A percentile compares a stretch with the other conserved stretches of the same genome.
These are phyloP conservation scores for Eriocheir sinensis DNA, from an alignment of 1,140 invertebrate genomes.

Conservation along the genomic window DNA sequence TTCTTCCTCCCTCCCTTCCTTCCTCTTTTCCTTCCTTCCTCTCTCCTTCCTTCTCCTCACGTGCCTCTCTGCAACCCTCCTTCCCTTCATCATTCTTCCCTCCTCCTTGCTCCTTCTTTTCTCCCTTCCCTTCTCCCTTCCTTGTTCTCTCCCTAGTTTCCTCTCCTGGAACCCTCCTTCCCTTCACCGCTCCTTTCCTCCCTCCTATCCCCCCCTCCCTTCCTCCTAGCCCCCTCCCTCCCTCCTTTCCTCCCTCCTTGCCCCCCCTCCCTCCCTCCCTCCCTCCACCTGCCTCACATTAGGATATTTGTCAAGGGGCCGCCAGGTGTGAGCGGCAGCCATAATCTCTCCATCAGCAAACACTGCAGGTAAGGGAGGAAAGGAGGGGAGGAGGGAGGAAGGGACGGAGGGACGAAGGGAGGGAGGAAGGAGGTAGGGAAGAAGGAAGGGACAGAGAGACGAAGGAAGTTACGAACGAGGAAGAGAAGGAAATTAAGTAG, in stretches of 20 bases:
- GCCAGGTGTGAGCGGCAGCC: background rate
- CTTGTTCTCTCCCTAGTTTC: background rate
- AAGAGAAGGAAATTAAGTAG: no score
- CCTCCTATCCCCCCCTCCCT: background rate
- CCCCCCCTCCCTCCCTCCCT: background rate
- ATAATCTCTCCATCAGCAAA: constrained; percentile 25
- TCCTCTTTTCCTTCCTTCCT: background rate
- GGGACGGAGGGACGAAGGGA: background rate
- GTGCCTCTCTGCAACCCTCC: background rate
- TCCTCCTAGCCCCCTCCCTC: background rate
- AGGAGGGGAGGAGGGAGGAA: background rate
- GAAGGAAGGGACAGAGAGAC: no score
- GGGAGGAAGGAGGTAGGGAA: background rate
- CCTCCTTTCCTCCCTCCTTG: background rate
- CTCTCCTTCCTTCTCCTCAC: no score
- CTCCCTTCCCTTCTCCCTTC: background rate
- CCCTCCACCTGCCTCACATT: background rate
- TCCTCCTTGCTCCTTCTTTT: background rate
- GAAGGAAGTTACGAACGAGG: no score
- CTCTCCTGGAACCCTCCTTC: background rate
- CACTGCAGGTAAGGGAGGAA: background rate
- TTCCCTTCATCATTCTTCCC: background rate
- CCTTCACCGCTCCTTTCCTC: background rate
- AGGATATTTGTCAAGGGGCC: background rate
- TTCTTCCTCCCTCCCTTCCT: background rate